Conservation (phyloP, 2,797 vertebrate genomes). For the Gastrophryne carolinensis region DNA sequence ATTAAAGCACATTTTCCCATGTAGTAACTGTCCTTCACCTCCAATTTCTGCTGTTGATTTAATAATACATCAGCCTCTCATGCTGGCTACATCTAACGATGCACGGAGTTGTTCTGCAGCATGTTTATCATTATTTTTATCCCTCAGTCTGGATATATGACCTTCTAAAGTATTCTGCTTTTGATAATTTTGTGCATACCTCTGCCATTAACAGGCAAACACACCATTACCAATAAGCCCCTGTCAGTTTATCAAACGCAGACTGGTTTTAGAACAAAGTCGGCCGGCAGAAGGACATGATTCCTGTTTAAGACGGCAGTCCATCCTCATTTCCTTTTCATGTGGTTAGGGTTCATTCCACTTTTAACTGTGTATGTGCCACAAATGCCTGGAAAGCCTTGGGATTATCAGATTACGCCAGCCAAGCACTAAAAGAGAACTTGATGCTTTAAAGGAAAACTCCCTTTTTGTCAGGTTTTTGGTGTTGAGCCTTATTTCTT, state of each 20-base stretch:
- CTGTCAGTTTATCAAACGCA: slow-evolving; percentile 47
- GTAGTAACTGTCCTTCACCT: slow-evolving; percentile 3
- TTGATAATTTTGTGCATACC: slow-evolving; percentile 50
- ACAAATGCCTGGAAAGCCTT: background rate
- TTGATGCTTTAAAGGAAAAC: too few relatives aligned
- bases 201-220: slow-evolving; percentile 46
- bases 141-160: slow-evolving; percentile 42
- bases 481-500: too few relatives aligned
- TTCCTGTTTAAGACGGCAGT: slow-evolving; percentile 43
- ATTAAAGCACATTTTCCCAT: slow-evolving; percentile 17
- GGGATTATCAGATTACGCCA: too few relatives aligned
- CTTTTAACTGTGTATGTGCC: slow-evolving; percentile 23
- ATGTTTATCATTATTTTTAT: slow-evolving; percentile 49
- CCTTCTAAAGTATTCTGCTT: slow-evolving; percentile 44
- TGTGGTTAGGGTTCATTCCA: slow-evolving; percentile 23
- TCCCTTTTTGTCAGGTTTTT: too few relatives aligned
- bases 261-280: slow-evolving; percentile 47
- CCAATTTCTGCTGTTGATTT: slow-evolving; percentile 34
- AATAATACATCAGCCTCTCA: slow-evolving; percentile 8
- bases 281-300: slow-evolving; percentile 40
- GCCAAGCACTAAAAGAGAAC: too few relatives aligned
- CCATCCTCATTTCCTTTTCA: slow-evolving; percentile 44
- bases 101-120: slow-evolving; percentile 12
- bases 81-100: slow-evolving; percentile 26
- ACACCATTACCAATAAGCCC: slow-evolving; percentile 49